Percentiles rank a stretch among this genome's conserved stretches.
Conservation (phyloP, 2,113 vertebrate species). For the Paradoxurus hermaphroditus region DNA sequence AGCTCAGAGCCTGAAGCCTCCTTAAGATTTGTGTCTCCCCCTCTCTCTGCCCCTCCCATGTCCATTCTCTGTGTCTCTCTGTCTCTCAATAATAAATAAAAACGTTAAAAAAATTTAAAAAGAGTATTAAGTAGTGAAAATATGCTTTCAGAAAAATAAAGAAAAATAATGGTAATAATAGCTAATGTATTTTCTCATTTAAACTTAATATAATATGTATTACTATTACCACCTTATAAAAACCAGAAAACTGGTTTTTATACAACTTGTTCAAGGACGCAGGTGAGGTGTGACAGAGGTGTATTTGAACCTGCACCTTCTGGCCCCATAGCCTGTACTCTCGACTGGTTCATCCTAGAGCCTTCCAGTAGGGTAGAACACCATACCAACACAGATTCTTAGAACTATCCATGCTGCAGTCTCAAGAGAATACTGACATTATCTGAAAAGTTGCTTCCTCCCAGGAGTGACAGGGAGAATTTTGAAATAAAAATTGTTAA, state of each 20-base stretch:
- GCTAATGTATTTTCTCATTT: neutral
- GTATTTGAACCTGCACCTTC: neutral
- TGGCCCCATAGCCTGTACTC: neutral
- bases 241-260: neutral
- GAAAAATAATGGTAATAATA: neutral
- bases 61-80: too few relatives aligned
- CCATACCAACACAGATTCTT: neutral
- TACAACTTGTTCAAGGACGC: neutral
- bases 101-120: too few relatives aligned
- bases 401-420: neutral
- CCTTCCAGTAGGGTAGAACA: neutral
- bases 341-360: neutral
- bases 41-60: too few relatives aligned
- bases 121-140: conserved; percentile 1
- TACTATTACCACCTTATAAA: neutral
- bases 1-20: too few relatives aligned
- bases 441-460: neutral
- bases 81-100: too few relatives aligned
- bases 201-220: neutral
- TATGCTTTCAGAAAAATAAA: neutral
- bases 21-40: too few relatives aligned
- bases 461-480: neutral
- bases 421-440: neutral
- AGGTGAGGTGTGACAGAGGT: neutral
- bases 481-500: neutral